These are phyloP conservation scores for Caenorhabditis sp. DNA, from an alignment of 2,888 invertebrate species.

Conservation along the genomic window DNA sequence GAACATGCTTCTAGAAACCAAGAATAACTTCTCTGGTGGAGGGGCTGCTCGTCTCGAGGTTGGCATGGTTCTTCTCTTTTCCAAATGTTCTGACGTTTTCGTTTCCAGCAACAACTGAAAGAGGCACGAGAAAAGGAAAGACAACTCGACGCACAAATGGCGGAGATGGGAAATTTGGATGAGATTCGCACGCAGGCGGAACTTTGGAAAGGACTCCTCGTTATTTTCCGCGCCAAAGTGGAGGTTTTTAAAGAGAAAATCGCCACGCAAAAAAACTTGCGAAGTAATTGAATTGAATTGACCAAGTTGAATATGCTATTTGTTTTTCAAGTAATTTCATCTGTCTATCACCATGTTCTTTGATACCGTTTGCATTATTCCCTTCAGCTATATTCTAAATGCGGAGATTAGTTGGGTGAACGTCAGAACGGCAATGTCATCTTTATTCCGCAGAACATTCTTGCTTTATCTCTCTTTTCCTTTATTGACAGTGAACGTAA, in stretches of 20 bases:
- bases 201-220: slow-evolving; percentile 38
- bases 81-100: neutral
- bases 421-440: slow-evolving; percentile 8
- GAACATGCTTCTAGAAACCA: slow-evolving; percentile 22
- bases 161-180: slow-evolving; percentile 29
- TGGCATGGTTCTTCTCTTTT: neutral
- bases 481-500: slow-evolving; percentile 22
- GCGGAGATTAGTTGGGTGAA: neutral
- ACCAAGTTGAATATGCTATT: no score
- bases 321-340: no score
- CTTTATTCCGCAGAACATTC: neutral
- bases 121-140: slow-evolving; percentile 21
- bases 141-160: slow-evolving; percentile 17
- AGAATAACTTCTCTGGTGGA: slow-evolving; percentile 21
- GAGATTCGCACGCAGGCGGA: slow-evolving; percentile 32
- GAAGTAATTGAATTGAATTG: no score
- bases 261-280: neutral
- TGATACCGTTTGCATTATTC: no score
- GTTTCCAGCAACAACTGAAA: slow-evolving; percentile 22
- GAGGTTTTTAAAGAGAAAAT: slow-evolving; percentile 34
- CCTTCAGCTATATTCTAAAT: no score
- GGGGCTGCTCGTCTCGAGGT: no score
- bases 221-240: slow-evolving; percentile 42
- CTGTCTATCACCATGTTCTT: no score
- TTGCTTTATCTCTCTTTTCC: neutral